Base-by-base conservation (phyloP, 1,140 invertebrate genomes). In the Littorina saxatilis region DNA sequence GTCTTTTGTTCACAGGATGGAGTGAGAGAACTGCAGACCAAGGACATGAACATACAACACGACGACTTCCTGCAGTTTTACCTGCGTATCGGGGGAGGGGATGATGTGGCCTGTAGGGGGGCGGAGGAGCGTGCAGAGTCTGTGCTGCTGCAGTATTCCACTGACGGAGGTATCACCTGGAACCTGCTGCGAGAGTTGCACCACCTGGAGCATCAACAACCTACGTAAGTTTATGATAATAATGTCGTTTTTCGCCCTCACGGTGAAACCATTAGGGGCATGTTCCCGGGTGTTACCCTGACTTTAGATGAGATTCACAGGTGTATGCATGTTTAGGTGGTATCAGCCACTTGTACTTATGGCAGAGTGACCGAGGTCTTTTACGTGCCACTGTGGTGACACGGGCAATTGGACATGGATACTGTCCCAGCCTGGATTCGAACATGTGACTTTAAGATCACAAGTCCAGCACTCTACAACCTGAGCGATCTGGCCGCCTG, bases 141-240 rank as follows among this genome's bases (percentile, higher is more conserved):
- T 13, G 82, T 93, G 1, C 79, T 91, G 27, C 76, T 93, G 20
- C 88, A 92, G 80, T 93, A 90, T 84, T 92, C 91, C 9, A 88
- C 79, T 20, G 86, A 93, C 88, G 91, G 90, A 29, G 92, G 92
- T 11, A 90, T 90, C 63, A 90, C 87, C n/a, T 93, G 92, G 92
- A 83, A 86, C 50, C 83, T 92, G 13, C 85, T 93, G 61, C 85
- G 90, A 78, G 91, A 92, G 81, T 82, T 92, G 40, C 79, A 82
- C 39, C 81, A 84, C 70, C 50, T 77, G 39, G 84, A 84, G 68
- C 85, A 40, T 80, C 85, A 50, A 32, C 47, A 73, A n/a, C 79
- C 82, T 32, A 81, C 63, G 84, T 85, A 72, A 81, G 58, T 35
- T 32, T 2, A 27, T 23, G 11, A 13, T 9, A 0, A 63, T n/a